Percentiles rank a stretch among this genome's conserved stretches.
Evolutionary conservation across 2,888 invertebrate genomes (phyloP).

Genomic region (Melieria crassipennis): DNA sequence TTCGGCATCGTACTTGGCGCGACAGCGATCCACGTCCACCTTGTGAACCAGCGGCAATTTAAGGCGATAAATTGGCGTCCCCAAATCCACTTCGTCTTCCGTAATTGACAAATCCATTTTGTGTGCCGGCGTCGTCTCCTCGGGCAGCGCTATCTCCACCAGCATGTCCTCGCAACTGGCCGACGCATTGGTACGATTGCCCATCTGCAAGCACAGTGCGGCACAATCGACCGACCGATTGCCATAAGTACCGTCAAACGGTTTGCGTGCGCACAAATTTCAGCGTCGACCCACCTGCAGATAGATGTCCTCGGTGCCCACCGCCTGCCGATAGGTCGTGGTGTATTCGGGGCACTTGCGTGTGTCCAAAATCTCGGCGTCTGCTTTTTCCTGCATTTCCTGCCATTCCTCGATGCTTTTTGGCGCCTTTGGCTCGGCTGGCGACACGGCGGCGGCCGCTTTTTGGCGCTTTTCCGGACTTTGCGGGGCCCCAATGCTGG

Average conservation of each 20-base stretch:
- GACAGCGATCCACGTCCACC: slow-evolving; percentile 82
- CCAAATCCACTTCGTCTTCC: slow-evolving; percentile 71
- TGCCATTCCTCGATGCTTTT: slow-evolving; percentile 62
- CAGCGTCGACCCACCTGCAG: slow-evolving; percentile 71
- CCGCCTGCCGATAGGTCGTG: slow-evolving; percentile 85
- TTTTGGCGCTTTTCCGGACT: slow-evolving; percentile 18
- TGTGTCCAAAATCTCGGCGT: slow-evolving; percentile 70
- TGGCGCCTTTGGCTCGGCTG: slow-evolving; percentile 38
- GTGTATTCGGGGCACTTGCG: slow-evolving; percentile 78
- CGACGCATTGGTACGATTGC: slow-evolving; percentile 79
- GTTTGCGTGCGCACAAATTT: slow-evolving; percentile 13
- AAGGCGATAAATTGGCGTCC: slow-evolving; percentile 74
- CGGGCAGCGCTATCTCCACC: slow-evolving; percentile 79
- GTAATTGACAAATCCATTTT: slow-evolving; percentile 79
- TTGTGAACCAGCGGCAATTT: slow-evolving; percentile 82
- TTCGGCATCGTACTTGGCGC: slow-evolving; percentile 81
- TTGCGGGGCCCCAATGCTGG: slow-evolving; percentile 60
- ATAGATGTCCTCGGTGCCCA: slow-evolving; percentile 86
- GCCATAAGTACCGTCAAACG: not conserved
- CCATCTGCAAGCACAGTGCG: slow-evolving; percentile 70
- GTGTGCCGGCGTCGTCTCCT: slow-evolving; percentile 72
- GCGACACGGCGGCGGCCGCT: slow-evolving; percentile 24
- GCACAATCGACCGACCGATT: not conserved
- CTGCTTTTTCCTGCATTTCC: slow-evolving; percentile 67
- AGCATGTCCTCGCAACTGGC: slow-evolving; percentile 90